Evolutionary conservation across 2,797 vertebrate species (phyloP), one percentile per base, ranked within the genome.

Genomic region (Sebastes glaucus): DNA sequence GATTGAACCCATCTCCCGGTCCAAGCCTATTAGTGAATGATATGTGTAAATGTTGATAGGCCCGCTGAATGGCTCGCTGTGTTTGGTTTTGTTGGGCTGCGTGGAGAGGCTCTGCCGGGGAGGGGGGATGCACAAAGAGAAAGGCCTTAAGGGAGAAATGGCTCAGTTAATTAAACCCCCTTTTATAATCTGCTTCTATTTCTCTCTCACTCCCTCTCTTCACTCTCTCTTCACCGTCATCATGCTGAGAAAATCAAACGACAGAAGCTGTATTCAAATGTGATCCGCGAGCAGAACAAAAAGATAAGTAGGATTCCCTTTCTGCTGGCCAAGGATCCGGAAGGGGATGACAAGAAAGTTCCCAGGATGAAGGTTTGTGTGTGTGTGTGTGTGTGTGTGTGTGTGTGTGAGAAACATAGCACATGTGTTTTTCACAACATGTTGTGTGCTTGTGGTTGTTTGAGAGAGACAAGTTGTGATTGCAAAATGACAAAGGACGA

Each of bases 211-310:
- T 28, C 74, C 57, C 61, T 71, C 85, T 89, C 79, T 66, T 42
- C 38, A 42, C 75, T 77, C 79, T 83, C 85, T 86, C 38, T 85
- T 93, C 77, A 82, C 88, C 84, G 78, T 85, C 79, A 89, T 78
- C 94, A 98, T 96, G 96, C 94, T 87, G 95, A 97, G 94, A 98
- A 97, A 91, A 87, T 97, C 76, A 95, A 92, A 83, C 95, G 94
- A 81, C 97, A 96, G 78, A 98, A 95, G 91, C 96, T 97, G 92
- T 98, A 98, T 85, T 96, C 97, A 91, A 94, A 94, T 86, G 94
- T 95, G 78, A 93, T 98, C 83, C 95, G 95, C 2, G 95, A 98
- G 30, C 93, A 96, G 74, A 99, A 98, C 92, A 96, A 95, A 96
- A 97, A 83, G 85, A 95, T 86, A 5, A 92, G 90, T 3, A 89